Evolutionary conservation across 1,140 invertebrate genomes (phyloP), one percentile per base, ranked within the genome.

Genomic region (Rhagoletis zephyria): DNA sequence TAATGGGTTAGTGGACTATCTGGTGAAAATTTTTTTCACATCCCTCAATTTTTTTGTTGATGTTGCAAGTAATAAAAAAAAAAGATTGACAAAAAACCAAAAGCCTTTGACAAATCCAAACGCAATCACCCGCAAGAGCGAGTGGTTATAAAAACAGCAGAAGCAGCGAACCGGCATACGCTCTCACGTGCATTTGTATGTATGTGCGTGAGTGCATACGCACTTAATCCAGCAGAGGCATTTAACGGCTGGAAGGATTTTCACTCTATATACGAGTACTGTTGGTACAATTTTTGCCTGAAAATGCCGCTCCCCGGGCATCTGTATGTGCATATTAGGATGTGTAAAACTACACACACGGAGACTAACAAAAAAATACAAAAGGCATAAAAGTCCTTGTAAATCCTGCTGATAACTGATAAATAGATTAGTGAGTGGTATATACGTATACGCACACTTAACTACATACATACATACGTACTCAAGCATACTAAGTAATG

Each of bases 91-190:
- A 10, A 74, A 74, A 74, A 74, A 14, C 40, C 42, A n/a, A 74
- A 74, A 74, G 67, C 14, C 42, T 74, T 74, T 48, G 67, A 74
- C 67, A 74, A 74, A 74, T 74, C 67, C 12, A 16, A 74, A 74
- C 67, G 14, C 40, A 74, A 74, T 48, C 42, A 48, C 67, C 40
- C 42, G 14, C 4, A 74, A 74, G 67, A 5, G 67, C 45, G 7
- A n/a, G 61, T 16, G 61, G 16, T 40, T 48, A 45, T 74, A 48
- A 74, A 74, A 48, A 74, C 16, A 30, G 6, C n/a, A 56, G 51
- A 56, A 1, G 10, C 5, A 12, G 3, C 30, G 7, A 42, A 74
- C 12, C 4, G 16, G n/a, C 42, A 48, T 70, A 16, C 40, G 42
- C 12, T 4, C 30, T 14, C 12, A 3, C 12, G n/a, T 48, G 4